Conservation (phyloP, 2,888 invertebrate genomes). For the Mamestra brassicae region DNA sequence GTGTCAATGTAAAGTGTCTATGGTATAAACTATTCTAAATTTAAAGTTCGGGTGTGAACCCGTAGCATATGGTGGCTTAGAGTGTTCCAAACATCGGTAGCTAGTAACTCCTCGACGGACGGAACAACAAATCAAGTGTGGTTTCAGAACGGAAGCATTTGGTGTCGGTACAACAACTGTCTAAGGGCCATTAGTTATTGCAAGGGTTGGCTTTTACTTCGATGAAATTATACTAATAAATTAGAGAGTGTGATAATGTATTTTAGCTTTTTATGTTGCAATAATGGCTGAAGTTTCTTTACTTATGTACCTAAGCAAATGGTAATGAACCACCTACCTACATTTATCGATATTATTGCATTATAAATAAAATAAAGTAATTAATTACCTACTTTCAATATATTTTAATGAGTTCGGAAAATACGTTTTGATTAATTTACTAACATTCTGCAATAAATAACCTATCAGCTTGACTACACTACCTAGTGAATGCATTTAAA, state of each 20-base stretch:
- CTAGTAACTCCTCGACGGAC: conserved; percentile 81
- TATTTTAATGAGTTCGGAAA: conserved; percentile 5
- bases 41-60: conserved; percentile 73
- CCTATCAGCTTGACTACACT: neutral
- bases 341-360: conserved; percentile 4
- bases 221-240: conserved; percentile 69
- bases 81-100: conserved; percentile 81
- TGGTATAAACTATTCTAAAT: conserved; percentile 75
- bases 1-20: conserved; percentile 56
- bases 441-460: neutral
- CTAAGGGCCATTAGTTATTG: conserved; percentile 83
- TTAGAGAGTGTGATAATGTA: conserved; percentile 55
- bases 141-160: conserved; percentile 87
- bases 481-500: too few relatives aligned
- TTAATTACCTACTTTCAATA: neutral
- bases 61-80: conserved; percentile 82
- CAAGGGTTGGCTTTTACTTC: conserved; percentile 70
- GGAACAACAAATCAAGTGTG: conserved; percentile 89
- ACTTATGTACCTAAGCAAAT: neutral
- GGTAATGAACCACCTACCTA: conserved; percentile 1
- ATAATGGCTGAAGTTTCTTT: conserved; percentile 16
- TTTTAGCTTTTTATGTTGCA: conserved; percentile 53
- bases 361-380: neutral
- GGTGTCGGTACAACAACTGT: conserved; percentile 77
- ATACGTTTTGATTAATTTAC: conserved; percentile 5